phyloP scores from a whole-genome alignment of 2,113 vertebrate genomes.

The Phrynosoma platyrhinos region DNA sequence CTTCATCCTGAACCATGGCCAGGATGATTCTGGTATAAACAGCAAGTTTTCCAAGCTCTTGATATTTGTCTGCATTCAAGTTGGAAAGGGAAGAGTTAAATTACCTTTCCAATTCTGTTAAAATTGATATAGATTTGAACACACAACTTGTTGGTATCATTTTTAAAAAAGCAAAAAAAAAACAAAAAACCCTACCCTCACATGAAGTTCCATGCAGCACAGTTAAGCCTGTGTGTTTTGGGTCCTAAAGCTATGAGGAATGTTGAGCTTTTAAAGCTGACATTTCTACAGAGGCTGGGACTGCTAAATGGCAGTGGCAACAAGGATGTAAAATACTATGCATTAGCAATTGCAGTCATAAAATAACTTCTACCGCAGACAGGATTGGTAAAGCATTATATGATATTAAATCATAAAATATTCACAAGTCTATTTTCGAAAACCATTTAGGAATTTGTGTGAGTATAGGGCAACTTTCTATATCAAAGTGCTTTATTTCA shows the following conservation, averaged over 20 bases:
- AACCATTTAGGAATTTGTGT: slow-evolving; percentile 13
- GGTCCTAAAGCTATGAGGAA: background rate
- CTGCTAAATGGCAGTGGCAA: slow-evolving; percentile 6
- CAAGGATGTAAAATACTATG: slow-evolving; percentile 18
- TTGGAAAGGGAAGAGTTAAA: background rate
- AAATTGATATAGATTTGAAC: background rate
- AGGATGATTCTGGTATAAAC: no score
- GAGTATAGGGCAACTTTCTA: background rate
- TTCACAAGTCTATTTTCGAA: slow-evolving; percentile 19
- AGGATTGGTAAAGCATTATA: background rate
- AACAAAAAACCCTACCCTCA: background rate
- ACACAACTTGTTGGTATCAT: background rate
- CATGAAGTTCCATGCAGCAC: background rate
- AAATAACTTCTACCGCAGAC: slow-evolving; percentile 4
- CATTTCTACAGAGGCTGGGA: background rate
- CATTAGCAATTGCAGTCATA: slow-evolving; percentile 24
- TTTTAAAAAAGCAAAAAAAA: background rate
- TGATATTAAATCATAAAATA: slow-evolving; percentile 32
- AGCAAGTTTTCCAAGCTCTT: no score
- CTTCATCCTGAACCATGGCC: no score
- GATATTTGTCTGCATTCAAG: no score
- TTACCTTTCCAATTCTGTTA: background rate
- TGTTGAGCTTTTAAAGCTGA: background rate
- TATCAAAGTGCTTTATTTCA: slow-evolving; percentile 10
- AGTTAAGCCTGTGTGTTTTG: background rate